Percentiles rank a stretch among this genome's conserved stretches.
These are phyloP conservation scores for Drosophila cardini DNA, from an alignment of 1,140 invertebrate species.

Conservation along the genomic window DNA sequence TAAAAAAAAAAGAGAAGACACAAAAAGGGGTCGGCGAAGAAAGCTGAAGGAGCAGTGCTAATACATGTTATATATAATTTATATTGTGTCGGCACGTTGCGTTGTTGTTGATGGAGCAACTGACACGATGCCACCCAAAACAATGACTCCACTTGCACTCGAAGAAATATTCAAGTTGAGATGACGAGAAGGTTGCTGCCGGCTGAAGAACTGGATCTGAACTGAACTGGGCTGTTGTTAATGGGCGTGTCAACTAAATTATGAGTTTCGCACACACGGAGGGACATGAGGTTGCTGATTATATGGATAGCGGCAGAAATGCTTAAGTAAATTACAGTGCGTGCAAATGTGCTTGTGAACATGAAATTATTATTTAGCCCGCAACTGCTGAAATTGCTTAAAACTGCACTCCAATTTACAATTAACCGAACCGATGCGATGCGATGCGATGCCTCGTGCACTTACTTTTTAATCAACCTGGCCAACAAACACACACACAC, in stretches of 20 bases:
- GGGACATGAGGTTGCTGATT: conserved; percentile 40
- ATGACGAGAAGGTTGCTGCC: conserved; percentile 8
- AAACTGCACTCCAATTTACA: conserved; percentile 68
- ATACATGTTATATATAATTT: conserved; percentile 71
- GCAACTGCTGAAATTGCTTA: conserved; percentile 32
- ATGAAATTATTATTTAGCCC: conserved; percentile 80
- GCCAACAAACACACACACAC: conserved; percentile 4
- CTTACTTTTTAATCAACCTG: conserved; percentile 70
- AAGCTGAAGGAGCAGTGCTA: conserved; percentile 20
- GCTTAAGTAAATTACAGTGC: conserved; percentile 84
- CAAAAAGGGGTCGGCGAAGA: neutral
- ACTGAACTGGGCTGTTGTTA: conserved; percentile 62
- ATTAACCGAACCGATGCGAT: conserved; percentile 46
- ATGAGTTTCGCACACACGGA: conserved; percentile 77
- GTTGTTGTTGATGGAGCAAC: conserved; percentile 71
- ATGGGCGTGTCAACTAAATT: conserved; percentile 82
- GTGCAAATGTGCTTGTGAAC: conserved; percentile 84
- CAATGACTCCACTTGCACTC: conserved; percentile 26
- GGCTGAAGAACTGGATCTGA: conserved; percentile 8
- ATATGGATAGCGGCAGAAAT: conserved; percentile 70
- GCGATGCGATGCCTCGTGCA: conserved; percentile 42
- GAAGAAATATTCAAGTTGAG: conserved; percentile 6
- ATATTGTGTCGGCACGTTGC: conserved; percentile 77
- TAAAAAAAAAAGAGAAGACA: neutral
- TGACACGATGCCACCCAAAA: conserved; percentile 77